Evolutionary conservation across 2,888 invertebrate genomes (phyloP).

Genomic region (Creontiades dilutus): DNA sequence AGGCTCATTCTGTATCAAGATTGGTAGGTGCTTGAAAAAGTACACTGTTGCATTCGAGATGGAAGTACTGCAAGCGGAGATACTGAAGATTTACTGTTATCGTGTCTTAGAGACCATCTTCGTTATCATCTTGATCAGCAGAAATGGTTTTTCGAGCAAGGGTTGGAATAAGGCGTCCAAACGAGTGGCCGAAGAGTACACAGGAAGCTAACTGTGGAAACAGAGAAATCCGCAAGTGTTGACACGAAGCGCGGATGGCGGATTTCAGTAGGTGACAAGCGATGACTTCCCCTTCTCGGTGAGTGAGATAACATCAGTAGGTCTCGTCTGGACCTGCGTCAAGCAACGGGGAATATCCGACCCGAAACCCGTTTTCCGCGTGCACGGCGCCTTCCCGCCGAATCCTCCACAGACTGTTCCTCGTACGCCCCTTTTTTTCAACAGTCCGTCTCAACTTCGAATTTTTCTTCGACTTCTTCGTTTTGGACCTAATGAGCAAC

Average conservation of each 20-base stretch:
- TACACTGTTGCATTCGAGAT: no score
- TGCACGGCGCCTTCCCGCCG: conserved; percentile 35
- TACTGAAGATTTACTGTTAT: no score
- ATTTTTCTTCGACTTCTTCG: background rate
- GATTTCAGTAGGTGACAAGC: conserved; percentile 38
- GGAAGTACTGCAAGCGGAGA: no score
- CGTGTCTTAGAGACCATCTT: background rate
- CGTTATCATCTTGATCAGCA: background rate
- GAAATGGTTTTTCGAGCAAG: background rate
- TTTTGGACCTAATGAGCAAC: background rate
- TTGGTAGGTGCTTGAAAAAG: no score
- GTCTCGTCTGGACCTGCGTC: conserved; percentile 24
- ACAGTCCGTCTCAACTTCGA: background rate
- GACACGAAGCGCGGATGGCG: background rate
- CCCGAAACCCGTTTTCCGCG: conserved; percentile 33
- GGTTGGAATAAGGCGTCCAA: background rate
- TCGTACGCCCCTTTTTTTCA: background rate
- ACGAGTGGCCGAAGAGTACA: background rate
- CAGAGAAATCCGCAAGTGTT: background rate
- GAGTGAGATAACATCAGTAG: conserved; percentile 4
- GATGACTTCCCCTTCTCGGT: background rate
- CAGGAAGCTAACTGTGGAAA: background rate
- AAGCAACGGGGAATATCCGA: conserved; percentile 15
- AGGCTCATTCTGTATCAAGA: no score
- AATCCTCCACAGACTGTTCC: background rate